Evolutionary conservation across 1,140 invertebrate species (phyloP), one percentile per base, ranked within the genome.

Genomic region (Drosophila jambulina): DNA sequence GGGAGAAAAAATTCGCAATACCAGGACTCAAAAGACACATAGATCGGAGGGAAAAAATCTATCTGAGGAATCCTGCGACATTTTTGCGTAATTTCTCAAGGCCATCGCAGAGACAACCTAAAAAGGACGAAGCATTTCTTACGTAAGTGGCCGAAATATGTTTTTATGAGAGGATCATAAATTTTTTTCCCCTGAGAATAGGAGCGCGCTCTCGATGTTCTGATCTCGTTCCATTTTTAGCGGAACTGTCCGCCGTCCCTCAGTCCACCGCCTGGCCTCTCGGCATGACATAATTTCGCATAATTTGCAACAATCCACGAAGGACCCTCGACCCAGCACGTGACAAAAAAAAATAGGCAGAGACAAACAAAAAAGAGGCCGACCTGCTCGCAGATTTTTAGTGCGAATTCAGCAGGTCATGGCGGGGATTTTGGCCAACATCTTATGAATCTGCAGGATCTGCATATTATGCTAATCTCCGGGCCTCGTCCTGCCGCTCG

Each of bases 221-320:
- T 90, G 86, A 91, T 90, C 85, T 88, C 77, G 84, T 88, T 88
- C 75, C 84, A 90, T 78, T 78, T 78, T 78, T 78, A 78, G 76
- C 65, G 75, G 75, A 78, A 78, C 69, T 51, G 69, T 56, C 45
- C 69, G 34, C 3, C 13, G 67, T 68, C 67, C 63, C 46, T 45
- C 25, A 21, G 49, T 58, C 38, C 49, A 19, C 62, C 63, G 64
- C 29, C 57, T 42, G 49, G 61, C 36, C 57, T 46, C 86, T 67
- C 85, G 63, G 71, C 86, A 82, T 90, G 86, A 90, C 85, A 90
- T 90, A 90, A 90, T 90, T 90, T 90, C 68, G 82, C 81, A 80
- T 90, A 90, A 90, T 90, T 90, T 90, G 57, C 74, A 58, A 70
- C 34, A 70, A 70, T 70, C 63, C 36, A 46, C 42, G 42, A 62